Evolutionary conservation across 2,113 vertebrate genomes (phyloP), one percentile per base, ranked within the genome.

Genomic region (Hippoglossus stenolepis): DNA sequence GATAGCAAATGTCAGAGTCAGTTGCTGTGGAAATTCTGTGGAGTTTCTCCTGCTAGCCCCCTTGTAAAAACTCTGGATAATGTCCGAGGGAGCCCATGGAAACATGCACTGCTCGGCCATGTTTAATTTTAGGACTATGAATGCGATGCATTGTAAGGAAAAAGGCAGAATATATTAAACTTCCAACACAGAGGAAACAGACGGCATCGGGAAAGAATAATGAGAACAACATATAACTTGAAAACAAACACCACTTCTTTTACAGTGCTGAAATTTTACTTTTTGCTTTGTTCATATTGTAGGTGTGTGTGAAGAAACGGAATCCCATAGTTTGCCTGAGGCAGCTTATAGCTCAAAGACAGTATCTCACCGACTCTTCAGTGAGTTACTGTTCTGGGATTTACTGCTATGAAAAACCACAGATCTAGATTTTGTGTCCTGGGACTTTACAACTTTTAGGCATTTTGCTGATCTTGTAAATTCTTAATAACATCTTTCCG

Each of bases 401-500:
- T 28, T 74, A 8, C 5, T 15, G 38, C 35, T 35, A n/a, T 70
- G 15, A 75, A 82, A 59, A 68, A 0, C 6, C 40, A 3, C 2
- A 70, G 35, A 74, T 54, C 14, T 61, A 8, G 45, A 74, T 68
- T 79, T 57, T 65, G 57, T 75, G 45, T 82, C 35, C 3, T 64
- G 56, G 57, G 59, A 54, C 24, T 18, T n/a, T 43, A 58, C 15
- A 65, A 12, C 15, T 47, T 76, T 63, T 59, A 56, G 45, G 5
- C 3, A 28, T 78, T 83, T 76, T 60, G 35, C 31, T 12, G 23
- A 65, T 78, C 13, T 51, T 65, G n/a, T 63, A 38, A 53, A 70
- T 65, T 74, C 28, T 62, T 49, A 58, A n/a, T 40, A 65, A 40
- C 20, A 24, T 26, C 8, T 70, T 15, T 7, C 18, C 23, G 4